Evolutionary conservation across 2,888 invertebrate genomes (phyloP), one percentile per base, ranked within the genome.

Genomic region (Atrina japonica): DNA sequence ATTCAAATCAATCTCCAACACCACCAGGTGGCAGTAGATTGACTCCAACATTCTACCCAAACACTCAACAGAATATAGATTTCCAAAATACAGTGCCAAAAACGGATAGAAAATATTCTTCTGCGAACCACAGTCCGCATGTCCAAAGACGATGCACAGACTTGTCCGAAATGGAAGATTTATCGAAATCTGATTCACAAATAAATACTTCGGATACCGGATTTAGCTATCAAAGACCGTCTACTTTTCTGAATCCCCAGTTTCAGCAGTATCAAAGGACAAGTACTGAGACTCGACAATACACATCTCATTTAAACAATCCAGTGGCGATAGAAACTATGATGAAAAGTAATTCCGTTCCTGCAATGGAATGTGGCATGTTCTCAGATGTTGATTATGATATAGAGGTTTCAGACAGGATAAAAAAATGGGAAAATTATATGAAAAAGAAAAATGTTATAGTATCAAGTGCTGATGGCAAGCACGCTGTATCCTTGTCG

Each of bases 361-460:
- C 82, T 3, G 56, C 66, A 2, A 49, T 75, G 49, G 84, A 83
- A 45, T 59, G 75, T 27, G 87, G 87, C 21, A 87, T 87, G 87
- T 87, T 87, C 68, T 87, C 87, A 1, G 87, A 87, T 73, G 87
- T 86, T 18, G 87, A 87, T 53, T 87, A 87, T 64, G 80, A 87
- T 61, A 87, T 87, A 45, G 85, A 86, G 66, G 85, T 87, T 6
- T 80, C 86, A 0, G 86, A 87, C 52, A 67, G 87, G 41, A 83
- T 87, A n/a, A 86, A 86, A 65, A 86, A 84, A 45, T 87, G 87
- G 87, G 87, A 87, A 64, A 83, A 80, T 40, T 82, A 78, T 52
- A 82, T 87, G 78, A 82, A 83, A 49, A 71, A 71, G 63, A 66
- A 61, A 58, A 58, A 16, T 11, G 35, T 23, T 5, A 23, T 25